A percentile compares a stretch with the other conserved stretches of the same genome.
These are phyloP conservation scores for Maniola hyperantus DNA, from an alignment of 2,888 invertebrate species.

Conservation along the genomic window DNA sequence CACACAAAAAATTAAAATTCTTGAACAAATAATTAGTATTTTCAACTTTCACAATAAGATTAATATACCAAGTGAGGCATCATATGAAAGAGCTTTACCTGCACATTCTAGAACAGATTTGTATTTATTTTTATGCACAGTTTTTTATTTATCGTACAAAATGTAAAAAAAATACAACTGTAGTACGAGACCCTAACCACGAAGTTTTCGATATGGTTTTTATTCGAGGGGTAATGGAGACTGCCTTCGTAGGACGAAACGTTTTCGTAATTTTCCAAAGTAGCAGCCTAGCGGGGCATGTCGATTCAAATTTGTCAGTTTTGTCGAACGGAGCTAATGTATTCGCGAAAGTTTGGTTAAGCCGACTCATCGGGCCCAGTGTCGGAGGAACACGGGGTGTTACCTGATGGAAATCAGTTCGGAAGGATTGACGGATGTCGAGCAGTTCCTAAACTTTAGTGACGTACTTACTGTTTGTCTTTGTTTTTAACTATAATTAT, in stretches of 20 bases:
- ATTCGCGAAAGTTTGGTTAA: constrained; percentile 72
- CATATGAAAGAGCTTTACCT: no score
- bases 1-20: no score
- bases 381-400: constrained; percentile 61
- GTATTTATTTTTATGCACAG: no score
- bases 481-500: no score
- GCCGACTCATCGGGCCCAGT: constrained; percentile 57
- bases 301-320: constrained; percentile 71
- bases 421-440: constrained; percentile 18
- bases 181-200: no score
- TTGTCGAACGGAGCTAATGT: constrained; percentile 70
- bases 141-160: no score
- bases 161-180: no score
- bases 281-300: constrained; percentile 47
- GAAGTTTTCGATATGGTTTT: not conserved
- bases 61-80: no score
- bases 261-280: constrained; percentile 25
- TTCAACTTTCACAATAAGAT: no score
- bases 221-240: constrained; percentile 42
- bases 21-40: no score
- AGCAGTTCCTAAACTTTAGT: not conserved
- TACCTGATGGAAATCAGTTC: constrained; percentile 65
- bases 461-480: no score
- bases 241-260: constrained; percentile 25
- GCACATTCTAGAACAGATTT: no score